Percentiles rank a stretch among this genome's conserved stretches.
phyloP scores from a whole-genome alignment of 2,797 vertebrate species.

The Catamblyrhynchus diadema region DNA sequence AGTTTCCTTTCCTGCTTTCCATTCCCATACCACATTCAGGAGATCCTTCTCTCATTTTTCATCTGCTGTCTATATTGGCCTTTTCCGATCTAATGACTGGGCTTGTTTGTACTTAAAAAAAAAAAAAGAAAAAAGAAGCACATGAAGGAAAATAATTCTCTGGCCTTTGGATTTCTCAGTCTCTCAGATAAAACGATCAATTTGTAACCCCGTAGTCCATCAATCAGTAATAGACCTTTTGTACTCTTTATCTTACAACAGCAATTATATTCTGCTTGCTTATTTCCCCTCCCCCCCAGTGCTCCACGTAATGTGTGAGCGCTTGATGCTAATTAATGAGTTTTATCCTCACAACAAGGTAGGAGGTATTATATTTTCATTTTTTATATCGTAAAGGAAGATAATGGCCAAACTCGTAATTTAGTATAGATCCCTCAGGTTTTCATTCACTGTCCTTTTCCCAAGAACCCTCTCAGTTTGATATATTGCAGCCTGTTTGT shows the following conservation, averaged over 20 bases:
- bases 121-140: background rate
- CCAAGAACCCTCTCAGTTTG: background rate
- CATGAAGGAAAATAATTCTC: background rate
- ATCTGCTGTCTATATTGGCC: background rate
- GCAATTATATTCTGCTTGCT: constrained; percentile 8
- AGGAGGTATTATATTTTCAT: background rate
- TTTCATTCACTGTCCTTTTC: constrained; percentile 19
- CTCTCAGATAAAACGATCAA: background rate
- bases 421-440: background rate
- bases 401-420: background rate
- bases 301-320: background rate
- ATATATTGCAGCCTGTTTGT: background rate
- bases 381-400: constrained; percentile 9
- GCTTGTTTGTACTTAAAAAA: background rate
- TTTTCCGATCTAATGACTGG: background rate
- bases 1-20: background rate
- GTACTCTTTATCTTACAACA: background rate
- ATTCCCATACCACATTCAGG: background rate
- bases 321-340: constrained; percentile 22
- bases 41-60: background rate
- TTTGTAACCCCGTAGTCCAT: background rate
- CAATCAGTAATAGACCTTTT: background rate
- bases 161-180: background rate
- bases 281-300: background rate
- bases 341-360: background rate